Base-by-base conservation (phyloP, 1,140 invertebrate genomes). In the Conopomorpha cramerella region DNA sequence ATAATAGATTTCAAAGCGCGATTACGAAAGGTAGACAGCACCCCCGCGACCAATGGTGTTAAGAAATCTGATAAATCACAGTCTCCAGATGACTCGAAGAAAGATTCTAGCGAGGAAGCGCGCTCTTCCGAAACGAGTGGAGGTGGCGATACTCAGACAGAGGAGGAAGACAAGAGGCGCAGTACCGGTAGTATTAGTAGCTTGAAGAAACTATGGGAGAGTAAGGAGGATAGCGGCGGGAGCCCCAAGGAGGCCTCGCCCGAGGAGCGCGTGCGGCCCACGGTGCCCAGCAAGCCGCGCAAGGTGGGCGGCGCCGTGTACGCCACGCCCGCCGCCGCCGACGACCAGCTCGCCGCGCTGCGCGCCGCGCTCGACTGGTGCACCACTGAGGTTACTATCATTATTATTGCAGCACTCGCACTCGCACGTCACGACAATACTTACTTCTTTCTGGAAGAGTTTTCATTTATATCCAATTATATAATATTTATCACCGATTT, bases 171-270 rank as follows among this genome's bases (percentile, higher is more conserved):
- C 52, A 95, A 95, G 62, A 79, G 92, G n/a, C 86, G 90, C 32
- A 95, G 92, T 61, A 94, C 92, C 18, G 92, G 93, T 33, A 94
- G 92, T 72, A 95, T 96, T 56, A 93, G 87, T 62, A 95, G 90
- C 61, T 79, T 96, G 44, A 95, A 95, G 59, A 93, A 93, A 68
- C 72, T 96, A 15, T 96, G 93, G 93, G 93, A 94, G 73, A 85
- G 86, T 26, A 88, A 84, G 55, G 85, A 87, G 53, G 70, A 72
- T 2, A 65, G 72, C 30, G 62, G 74, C 39, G 82, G 86, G 19
- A 64, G 52, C 18, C 57, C 59, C 11, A n/a, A n/a, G n/a, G 80
- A 83, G 37, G 74, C 77, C 2, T 81, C 81, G 0, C 79, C 81
- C 0, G 82, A 83, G 34, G 65, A 74, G 27, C 49, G 53, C n/a